Percentiles rank a stretch among this genome's conserved stretches.
These are phyloP conservation scores for Whitmania pigra DNA, from an alignment of 1,140 invertebrate genomes.

Conservation along the genomic window DNA sequence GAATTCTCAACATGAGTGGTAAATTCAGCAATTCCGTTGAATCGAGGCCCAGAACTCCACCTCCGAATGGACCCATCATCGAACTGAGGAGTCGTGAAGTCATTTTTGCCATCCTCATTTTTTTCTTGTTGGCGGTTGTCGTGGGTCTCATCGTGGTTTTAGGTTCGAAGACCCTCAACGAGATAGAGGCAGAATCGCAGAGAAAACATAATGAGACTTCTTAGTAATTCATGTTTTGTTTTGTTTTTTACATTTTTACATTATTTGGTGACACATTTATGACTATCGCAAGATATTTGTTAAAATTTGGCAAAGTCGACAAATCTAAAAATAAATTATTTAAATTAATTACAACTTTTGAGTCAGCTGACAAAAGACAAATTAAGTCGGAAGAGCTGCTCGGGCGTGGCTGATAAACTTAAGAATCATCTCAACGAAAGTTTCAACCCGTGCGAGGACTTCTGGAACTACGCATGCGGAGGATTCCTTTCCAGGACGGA, in stretches of 20 bases:
- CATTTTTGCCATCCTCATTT: slow-evolving; percentile 21
- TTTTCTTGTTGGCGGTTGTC: slow-evolving; percentile 21
- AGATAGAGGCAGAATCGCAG: neutral
- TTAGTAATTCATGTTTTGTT: neutral
- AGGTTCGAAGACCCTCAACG: slow-evolving; percentile 9
- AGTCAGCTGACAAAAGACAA: neutral
- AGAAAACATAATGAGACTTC: neutral
- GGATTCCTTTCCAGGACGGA: neutral
- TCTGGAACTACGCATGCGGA: slow-evolving; percentile 19
- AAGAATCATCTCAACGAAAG: slow-evolving; percentile 2
- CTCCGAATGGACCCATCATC: slow-evolving; percentile 15
- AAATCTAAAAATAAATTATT: neutral
- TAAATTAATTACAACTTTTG: neutral
- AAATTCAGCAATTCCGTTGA: no score
- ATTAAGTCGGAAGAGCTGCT: neutral
- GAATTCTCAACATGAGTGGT: no score
- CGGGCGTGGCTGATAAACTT: neutral
- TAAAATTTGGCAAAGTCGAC: neutral
- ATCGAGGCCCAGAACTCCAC: slow-evolving; percentile 6
- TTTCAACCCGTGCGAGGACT: slow-evolving; percentile 15
- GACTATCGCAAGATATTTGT: neutral
- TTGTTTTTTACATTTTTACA: neutral
- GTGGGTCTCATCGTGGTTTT: slow-evolving; percentile 20
- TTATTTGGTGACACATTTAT: neutral
- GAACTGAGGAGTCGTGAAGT: slow-evolving; percentile 21